These are phyloP conservation scores for Odocoileus hemionus DNA, from an alignment of 2,113 vertebrate genomes.

Conservation along the genomic window DNA sequence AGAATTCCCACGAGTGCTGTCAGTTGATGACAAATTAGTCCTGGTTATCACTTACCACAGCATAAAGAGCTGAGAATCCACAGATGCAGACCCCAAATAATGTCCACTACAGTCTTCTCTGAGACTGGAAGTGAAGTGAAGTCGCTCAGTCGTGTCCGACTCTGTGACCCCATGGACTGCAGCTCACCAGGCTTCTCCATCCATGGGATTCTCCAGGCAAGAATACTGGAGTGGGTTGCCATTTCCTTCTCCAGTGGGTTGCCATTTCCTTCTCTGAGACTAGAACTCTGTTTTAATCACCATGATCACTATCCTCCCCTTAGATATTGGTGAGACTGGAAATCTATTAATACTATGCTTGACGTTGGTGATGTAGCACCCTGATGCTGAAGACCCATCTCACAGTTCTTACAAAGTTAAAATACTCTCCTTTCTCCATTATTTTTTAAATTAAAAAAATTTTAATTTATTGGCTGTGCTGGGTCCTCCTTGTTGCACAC, in stretches of 20 bases:
- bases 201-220: too few species aligned
- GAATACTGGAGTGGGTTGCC: too few species aligned
- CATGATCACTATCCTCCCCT: neutral
- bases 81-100: neutral
- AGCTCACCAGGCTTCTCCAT: too few species aligned
- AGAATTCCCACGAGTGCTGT: neutral
- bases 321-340: neutral
- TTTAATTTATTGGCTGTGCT: neutral
- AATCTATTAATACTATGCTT: neutral
- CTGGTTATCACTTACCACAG: neutral
- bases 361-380: neutral
- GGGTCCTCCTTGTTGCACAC: neutral
- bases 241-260: neutral
- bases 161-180: too few species aligned
- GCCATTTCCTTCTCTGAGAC: neutral
- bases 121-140: neutral
- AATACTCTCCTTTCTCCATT: neutral
- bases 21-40: neutral
- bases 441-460: neutral
- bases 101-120: neutral
- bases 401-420: neutral
- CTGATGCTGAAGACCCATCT: neutral
- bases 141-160: too few species aligned
- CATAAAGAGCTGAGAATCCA: neutral
- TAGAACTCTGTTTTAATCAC: neutral